Conservation (phyloP, 2,113 vertebrate species). For the Hemiprocne comata region DNA sequence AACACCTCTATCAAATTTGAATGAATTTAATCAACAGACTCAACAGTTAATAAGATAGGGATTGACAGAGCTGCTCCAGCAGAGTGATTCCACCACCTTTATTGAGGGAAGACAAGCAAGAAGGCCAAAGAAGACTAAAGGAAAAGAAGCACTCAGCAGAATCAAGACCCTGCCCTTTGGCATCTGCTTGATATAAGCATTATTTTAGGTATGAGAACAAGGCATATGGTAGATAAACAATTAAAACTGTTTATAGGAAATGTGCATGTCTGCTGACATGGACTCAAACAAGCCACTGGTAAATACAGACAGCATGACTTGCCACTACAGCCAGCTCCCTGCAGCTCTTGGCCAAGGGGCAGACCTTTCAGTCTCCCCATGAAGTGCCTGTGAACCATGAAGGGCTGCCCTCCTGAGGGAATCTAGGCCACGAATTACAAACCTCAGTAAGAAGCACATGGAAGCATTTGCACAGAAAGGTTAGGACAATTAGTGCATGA, state of each 20-base stretch:
- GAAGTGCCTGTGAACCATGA: not conserved
- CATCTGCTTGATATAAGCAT: too few species aligned
- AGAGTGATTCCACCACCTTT: not conserved
- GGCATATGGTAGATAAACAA: not conserved
- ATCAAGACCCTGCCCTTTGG: not conserved
- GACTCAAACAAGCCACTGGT: not conserved
- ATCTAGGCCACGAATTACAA: not conserved
- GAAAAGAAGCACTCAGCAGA: not conserved
- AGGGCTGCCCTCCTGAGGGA: not conserved
- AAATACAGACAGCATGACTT: not conserved
- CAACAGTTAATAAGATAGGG: not conserved
- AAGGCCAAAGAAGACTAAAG: not conserved
- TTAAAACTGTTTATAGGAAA: not conserved
- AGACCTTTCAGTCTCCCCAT: not conserved
- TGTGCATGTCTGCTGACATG: fast-evolving
- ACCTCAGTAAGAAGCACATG: not conserved
- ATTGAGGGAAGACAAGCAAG: not conserved
- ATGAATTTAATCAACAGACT: not conserved
- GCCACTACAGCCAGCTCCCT: not conserved
- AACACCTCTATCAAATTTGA: not conserved
- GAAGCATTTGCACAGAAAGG: not conserved
- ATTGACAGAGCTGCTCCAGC: not conserved
- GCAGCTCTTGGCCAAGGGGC: not conserved
- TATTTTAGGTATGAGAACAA: not conserved
- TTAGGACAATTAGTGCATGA: not conserved